Evolutionary conservation across 1,140 invertebrate genomes (phyloP).

Genomic region (Tetranychus cinnabarinus): DNA sequence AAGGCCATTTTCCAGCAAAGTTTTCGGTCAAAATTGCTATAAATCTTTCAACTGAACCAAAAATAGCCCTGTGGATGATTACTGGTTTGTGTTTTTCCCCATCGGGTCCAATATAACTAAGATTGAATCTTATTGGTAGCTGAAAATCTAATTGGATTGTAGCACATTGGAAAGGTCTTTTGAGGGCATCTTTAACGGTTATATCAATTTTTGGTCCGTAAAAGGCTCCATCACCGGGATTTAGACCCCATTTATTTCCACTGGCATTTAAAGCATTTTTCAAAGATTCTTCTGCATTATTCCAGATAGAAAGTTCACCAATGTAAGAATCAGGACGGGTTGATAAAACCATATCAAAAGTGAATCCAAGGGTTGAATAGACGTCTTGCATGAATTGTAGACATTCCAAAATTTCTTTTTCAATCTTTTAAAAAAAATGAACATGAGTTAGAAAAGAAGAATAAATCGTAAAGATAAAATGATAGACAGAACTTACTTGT

Average conservation of each 20-base stretch:
- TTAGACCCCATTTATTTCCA: constrained; percentile 63
- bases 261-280: constrained; percentile 61
- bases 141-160: constrained; percentile 99
- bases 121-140: constrained; percentile 69
- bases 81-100: constrained; percentile 77
- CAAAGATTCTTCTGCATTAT: constrained; percentile 63
- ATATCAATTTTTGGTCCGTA: constrained; percentile 99
- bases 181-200: constrained; percentile 76
- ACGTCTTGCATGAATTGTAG: constrained; percentile 67
- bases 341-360: constrained; percentile 68
- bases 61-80: constrained; percentile 88
- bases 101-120: constrained; percentile 56
- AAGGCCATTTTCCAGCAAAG: constrained; percentile 95
- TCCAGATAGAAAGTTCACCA: constrained; percentile 70
- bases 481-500: constrained; percentile 29
- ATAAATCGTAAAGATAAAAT: not conserved
- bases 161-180: constrained; percentile 72
- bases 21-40: constrained; percentile 91
- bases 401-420: constrained; percentile 52
- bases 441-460: not conserved
- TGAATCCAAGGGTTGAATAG: constrained; percentile 82
- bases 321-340: constrained; percentile 87
- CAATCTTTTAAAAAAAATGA: constrained; percentile 28
- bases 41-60: constrained; percentile 94
- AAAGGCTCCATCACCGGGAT: constrained; percentile 84